Base-by-base conservation (phyloP, 1,140 invertebrate genomes). In the Elymnias hypermnestra region DNA sequence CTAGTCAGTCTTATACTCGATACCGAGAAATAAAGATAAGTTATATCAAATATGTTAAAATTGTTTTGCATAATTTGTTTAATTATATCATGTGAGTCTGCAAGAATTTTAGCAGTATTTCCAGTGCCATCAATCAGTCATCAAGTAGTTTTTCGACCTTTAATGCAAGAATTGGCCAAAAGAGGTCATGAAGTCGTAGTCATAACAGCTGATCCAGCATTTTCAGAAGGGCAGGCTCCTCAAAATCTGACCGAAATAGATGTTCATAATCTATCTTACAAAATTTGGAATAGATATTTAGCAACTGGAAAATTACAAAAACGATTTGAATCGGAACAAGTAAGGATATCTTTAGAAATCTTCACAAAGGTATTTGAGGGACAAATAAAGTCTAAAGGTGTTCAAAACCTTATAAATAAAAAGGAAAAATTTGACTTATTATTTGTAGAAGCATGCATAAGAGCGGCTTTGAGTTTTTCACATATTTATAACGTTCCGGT, bases 121-220 rank as follows among this genome's bases (percentile, higher is more conserved):
- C 64, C 87, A 7, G 70, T 52, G n/a, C n/a, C n/a, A n/a, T n/a
- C n/a, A n/a, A n/a, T n/a, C n/a, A n/a, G n/a, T n/a, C n/a, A n/a
- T n/a, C 88, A 89, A 56, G 58, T 88, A 6, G 74, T 88, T 2
- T 87, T 77, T 46, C 55, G 73, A 42, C 60, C 75, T 3, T 18
- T 87, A 4, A 65, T 70, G 22, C 57, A 64, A 37, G 77, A 72
- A 42, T 53, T 89, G 17, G 71, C 63, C 0, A 72, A 68, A 31
- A 53, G 70, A 28, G 88, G 88, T n/a, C 88, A 89, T 55, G 69
- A 86, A 38, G 50, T 89, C 0, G 72, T 79, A n/a, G 48, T 73
- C 0, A 53, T 79, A 1, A 83, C 78, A 7, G 44, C 67, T 3
- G 54, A 76, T 56, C 75, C 75, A 8, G 51, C 47, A 9, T 65